Base-by-base conservation (phyloP, 1,140 invertebrate genomes). In the Wiebesia pumilae region DNA sequence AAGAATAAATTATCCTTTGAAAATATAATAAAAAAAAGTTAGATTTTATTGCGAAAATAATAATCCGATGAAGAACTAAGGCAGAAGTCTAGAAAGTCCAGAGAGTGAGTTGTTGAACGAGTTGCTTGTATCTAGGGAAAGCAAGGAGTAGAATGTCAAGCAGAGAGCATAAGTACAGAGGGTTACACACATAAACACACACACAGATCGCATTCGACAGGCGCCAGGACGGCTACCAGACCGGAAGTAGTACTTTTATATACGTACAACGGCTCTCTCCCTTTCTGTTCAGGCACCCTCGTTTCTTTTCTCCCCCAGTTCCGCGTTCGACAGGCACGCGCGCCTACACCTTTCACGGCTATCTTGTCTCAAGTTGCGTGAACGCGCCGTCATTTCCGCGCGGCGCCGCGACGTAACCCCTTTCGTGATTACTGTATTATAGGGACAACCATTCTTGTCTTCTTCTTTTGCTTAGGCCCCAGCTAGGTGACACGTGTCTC, bases 161-260 rank as follows among this genome's bases (percentile, higher is more conserved):
- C 40, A 75, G 24, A n/a, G 27, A 10, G 40, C 1, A 38, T 1
- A 14, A 35, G 58, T 62, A 47, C 43, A 47, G 43, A 24, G 27
- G 7, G 27, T 21, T 21, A 58, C 19, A 58, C 10, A 58, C 54
- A 58, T 16, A 3, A n/a, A 58, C 24, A 24, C 58, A 27, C 24
- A 27, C 9, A 43, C n/a, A 0, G 35, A n/a, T n/a, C n/a, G 3
- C 30, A 14, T 16, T 14, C 0, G 3, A 51, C 30, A 16, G 83
- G 84, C 82, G 67, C 67, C 73, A 71, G 75, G 77, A 80, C 35
- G 67, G 40, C 69, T 87, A 58, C 43, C 16, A 78, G 38, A 38
- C 38, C 80, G 91, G 91, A 92, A 92, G 91, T 90, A 90, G 90
- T 91, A 91, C 90, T 91, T 91, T 91, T 91, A 91, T 88, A 88